Base-by-base conservation (phyloP, 2,888 invertebrate species). In the Mythimna impura region DNA sequence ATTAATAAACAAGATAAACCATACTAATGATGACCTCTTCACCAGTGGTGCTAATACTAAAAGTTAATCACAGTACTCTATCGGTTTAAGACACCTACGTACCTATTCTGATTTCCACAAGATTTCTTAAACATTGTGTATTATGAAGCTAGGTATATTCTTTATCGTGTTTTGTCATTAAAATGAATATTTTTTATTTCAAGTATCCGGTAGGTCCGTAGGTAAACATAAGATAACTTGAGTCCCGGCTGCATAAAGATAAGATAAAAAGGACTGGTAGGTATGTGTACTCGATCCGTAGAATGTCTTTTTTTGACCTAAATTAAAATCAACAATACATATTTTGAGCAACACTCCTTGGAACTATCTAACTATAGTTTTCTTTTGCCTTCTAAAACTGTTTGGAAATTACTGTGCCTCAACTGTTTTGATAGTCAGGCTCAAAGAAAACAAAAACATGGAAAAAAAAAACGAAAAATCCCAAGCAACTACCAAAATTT, bases 191-290 rank as follows among this genome's bases (percentile, higher is more conserved):
- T 74, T 54, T 68, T 60, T 30, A 61, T 73, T 68, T 62, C n/a
- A 66, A 61, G 70, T 82, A 86, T 82, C 80, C 97, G 92, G 66
- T 81, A 69, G 43, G 6, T 20, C 17, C 20, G 25, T 66, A 40
- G 55, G 63, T 66, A 79, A 63, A 75, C 63, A 71, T 43, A 65
- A 73, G 87, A 86, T 86, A 86, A 83, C 67, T 78, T 52, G 70
- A 80, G 78, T 74, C 82, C 85, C 85, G 85, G 71, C 82, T 76
- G 73, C 52, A 62, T 63, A 34, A 25, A 71, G 87, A 85, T 85
- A 83, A 85, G 86, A 87, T 86, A 86, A 80, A 83, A 76, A 54
- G 70, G 66, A 64, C 79, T 76, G 71, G 61, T 47, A 66, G 71
- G 61, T 47, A 66, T 79, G 76, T 82, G 71, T 75, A 71, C 77